These are phyloP conservation scores for Oryzias melastigma DNA, from an alignment of 2,113 vertebrate genomes.

Conservation along the genomic window DNA sequence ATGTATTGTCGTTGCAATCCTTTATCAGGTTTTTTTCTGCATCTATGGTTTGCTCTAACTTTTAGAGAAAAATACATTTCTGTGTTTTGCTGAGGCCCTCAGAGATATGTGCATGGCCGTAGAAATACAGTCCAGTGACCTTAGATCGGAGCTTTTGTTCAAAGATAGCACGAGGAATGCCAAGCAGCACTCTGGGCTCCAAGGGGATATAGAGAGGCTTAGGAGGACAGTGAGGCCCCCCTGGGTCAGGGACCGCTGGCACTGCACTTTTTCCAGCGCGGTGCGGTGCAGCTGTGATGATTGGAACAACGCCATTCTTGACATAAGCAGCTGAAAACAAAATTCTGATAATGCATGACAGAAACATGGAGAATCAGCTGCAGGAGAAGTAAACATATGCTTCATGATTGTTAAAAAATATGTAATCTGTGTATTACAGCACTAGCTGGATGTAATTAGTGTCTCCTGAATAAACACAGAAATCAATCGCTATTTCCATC, in stretches of 20 bases:
- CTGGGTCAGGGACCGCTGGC: constrained; percentile 53
- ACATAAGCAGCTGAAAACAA: constrained; percentile 51
- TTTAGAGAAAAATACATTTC: too few species aligned
- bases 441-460: constrained; percentile 48
- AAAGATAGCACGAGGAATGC: constrained; percentile 69
- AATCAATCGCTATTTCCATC: constrained; percentile 44
- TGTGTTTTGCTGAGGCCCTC: neutral
- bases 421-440: constrained; percentile 10
- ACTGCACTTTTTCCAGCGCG: constrained; percentile 65
- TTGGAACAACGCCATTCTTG: constrained; percentile 37
- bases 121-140: constrained; percentile 63
- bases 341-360: constrained; percentile 49
- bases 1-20: too few species aligned
- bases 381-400: neutral
- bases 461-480: constrained; percentile 45
- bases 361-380: constrained; percentile 15
- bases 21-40: too few species aligned
- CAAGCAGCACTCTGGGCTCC: constrained; percentile 53
- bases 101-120: constrained; percentile 38
- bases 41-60: too few species aligned
- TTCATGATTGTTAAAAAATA: constrained; percentile 16
- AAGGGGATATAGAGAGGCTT: constrained; percentile 41
- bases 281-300: constrained; percentile 30
- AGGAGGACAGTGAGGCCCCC: constrained; percentile 31
- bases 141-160: constrained; percentile 67